These are phyloP conservation scores for Drosophila diplacantha DNA, from an alignment of 2,888 invertebrate genomes.

Conservation along the genomic window DNA sequence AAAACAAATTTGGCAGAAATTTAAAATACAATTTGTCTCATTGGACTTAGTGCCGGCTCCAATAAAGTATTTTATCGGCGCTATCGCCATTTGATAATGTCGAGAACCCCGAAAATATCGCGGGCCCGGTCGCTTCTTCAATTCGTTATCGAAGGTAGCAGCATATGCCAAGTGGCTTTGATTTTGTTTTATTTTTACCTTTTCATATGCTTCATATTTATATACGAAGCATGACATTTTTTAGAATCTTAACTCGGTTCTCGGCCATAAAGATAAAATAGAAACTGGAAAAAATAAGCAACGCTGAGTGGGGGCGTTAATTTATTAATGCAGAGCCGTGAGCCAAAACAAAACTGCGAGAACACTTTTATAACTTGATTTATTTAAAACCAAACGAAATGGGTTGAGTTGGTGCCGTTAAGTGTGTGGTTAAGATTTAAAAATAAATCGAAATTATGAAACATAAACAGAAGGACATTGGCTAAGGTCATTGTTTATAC, in stretches of 20 bases:
- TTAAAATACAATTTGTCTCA: conserved; percentile 59
- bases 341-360: conserved; percentile 63
- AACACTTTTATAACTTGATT: conserved; percentile 71
- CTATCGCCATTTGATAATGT: conserved; percentile 46
- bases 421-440: conserved; percentile 22
- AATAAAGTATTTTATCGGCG: conserved; percentile 62
- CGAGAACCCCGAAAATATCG: conserved; percentile 12
- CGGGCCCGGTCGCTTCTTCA: conserved; percentile 38
- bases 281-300: conserved; percentile 30
- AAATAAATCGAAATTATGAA: conserved; percentile 31
- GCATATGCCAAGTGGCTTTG: conserved; percentile 35
- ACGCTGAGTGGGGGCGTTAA: conserved; percentile 56
- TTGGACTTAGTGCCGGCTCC: conserved; percentile 49
- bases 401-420: conserved; percentile 31
- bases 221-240: conserved; percentile 35
- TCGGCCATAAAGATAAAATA: conserved; percentile 57
- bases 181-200: conserved; percentile 29
- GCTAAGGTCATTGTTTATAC: conserved; percentile 27
- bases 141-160: conserved; percentile 46
- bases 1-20: conserved; percentile 31
- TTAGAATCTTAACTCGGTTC: conserved; percentile 47
- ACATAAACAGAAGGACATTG: conserved; percentile 24
- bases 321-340: conserved; percentile 58
- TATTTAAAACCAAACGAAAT: conserved; percentile 63
- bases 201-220: conserved; percentile 11